Conservation (phyloP, 2,113 vertebrate species). For the human (Homo sapiens) region DNA sequence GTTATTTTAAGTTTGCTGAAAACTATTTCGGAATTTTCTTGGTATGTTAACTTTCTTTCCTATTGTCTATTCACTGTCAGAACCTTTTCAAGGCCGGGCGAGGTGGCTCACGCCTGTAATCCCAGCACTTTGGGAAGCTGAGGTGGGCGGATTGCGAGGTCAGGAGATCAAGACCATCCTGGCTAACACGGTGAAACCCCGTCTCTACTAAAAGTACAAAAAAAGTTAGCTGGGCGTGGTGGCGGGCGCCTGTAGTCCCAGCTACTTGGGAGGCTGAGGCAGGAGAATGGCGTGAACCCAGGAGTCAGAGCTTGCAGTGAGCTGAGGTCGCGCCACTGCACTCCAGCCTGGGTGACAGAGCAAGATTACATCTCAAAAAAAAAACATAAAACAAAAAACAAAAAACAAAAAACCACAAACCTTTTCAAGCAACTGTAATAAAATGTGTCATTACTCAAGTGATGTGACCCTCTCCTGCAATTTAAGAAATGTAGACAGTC, state of each 20-base stretch:
- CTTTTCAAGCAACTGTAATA: background rate
- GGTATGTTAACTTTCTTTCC: background rate
- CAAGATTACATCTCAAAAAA: too few species aligned
- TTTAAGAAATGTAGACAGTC: background rate
- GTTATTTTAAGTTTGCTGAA: background rate
- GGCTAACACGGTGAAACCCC: too few species aligned
- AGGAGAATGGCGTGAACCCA: too few species aligned
- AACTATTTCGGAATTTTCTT: background rate
- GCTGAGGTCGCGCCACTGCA: accelerated
- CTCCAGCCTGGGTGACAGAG: too few species aligned
- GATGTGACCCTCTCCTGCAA: background rate
- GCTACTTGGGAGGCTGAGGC: too few species aligned
- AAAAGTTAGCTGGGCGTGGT: accelerated
- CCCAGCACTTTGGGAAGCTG: too few species aligned
- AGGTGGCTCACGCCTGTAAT: too few species aligned
- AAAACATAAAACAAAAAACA: too few species aligned
- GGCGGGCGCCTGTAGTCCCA: too few species aligned
- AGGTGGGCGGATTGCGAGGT: accelerated
- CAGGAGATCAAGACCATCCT: too few species aligned
- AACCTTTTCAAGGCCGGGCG: background rate
- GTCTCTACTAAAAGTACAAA: too few species aligned
- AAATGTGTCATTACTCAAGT: background rate
- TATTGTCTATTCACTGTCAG: background rate
- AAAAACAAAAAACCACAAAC: background rate
- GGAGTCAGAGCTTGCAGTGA: too few species aligned